A percentile compares a stretch with the other conserved stretches of the same genome.
Conservation (phyloP, 2,113 vertebrate species). For the Peromyscus californicus region DNA sequence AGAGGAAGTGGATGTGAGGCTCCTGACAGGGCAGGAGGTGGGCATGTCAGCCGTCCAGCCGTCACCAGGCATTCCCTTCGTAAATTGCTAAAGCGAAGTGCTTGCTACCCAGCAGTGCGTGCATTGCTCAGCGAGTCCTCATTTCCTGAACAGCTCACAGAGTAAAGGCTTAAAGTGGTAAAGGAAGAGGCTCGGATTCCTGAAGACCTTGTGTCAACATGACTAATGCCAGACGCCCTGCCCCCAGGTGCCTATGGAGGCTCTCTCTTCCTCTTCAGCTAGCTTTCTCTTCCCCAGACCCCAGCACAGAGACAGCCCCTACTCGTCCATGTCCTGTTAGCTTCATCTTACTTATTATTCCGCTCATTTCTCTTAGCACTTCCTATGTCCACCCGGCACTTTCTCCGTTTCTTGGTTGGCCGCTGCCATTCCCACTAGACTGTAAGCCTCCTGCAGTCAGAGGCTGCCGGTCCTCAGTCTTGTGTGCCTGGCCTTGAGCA, state of each 20-base stretch:
- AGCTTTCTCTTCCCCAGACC: not conserved
- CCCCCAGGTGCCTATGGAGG: not conserved
- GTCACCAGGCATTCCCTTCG: not conserved
- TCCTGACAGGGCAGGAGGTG: not conserved
- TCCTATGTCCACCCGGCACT: not conserved
- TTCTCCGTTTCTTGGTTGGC: not conserved
- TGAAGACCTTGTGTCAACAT: constrained; percentile 19
- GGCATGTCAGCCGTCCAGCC: not conserved
- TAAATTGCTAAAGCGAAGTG: not conserved
- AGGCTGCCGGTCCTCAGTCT: not conserved
- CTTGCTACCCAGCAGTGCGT: not conserved
- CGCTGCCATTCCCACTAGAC: not conserved
- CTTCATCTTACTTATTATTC: not conserved
- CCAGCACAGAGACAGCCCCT: no score
- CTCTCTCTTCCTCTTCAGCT: not conserved
- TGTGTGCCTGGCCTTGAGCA: not conserved
- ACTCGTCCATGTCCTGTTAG: not conserved
- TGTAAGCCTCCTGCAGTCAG: not conserved
- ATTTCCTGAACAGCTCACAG: constrained; percentile 37
- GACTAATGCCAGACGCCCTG: not conserved
- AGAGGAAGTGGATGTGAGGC: not conserved
- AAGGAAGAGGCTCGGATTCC: constrained; percentile 27
- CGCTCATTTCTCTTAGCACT: not conserved
- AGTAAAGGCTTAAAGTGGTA: not conserved
- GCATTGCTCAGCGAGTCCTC: not conserved